Evolutionary conservation across 2,797 vertebrate species (phyloP).

Genomic region (Ceyx erithaca): DNA sequence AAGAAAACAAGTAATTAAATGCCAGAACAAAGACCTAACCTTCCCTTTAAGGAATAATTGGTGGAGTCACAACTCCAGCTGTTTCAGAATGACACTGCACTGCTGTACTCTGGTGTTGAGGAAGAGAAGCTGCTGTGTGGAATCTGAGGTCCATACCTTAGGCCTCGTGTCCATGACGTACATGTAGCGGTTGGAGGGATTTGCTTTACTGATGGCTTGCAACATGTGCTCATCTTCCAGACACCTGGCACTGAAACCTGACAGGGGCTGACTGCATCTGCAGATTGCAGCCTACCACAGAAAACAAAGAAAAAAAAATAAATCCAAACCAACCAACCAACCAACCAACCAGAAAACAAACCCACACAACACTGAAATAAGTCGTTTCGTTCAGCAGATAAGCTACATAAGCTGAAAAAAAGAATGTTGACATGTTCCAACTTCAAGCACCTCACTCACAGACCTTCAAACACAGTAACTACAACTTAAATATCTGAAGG

Average conservation of each 20-base stretch:
- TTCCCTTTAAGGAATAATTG: not conserved
- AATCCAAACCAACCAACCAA: no score
- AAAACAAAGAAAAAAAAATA: not conserved
- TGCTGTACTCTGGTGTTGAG: not conserved
- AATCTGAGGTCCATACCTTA: constrained; percentile 81
- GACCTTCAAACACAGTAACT: not conserved
- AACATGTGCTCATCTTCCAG: constrained; percentile 96
- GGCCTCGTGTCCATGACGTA: constrained; percentile 98
- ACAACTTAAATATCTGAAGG: not conserved
- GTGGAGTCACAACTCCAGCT: not conserved
- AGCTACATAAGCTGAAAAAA: not conserved
- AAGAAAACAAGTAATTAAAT: not conserved
- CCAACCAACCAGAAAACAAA: no score
- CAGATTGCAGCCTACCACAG: constrained; percentile 91
- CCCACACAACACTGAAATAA: not conserved
- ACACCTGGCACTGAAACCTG: constrained; percentile 96
- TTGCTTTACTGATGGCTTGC: constrained; percentile 95
- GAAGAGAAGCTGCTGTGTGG: not conserved
- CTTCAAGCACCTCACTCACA: not conserved
- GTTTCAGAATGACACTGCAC: not conserved
- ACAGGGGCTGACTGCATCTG: constrained; percentile 96
- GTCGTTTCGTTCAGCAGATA: not conserved
- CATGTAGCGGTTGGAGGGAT: constrained; percentile 90
- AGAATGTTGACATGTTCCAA: not conserved
- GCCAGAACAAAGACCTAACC: not conserved